phyloP scores from a whole-genome alignment of 2,888 invertebrate genomes.

The Conistra vaccinii region DNA sequence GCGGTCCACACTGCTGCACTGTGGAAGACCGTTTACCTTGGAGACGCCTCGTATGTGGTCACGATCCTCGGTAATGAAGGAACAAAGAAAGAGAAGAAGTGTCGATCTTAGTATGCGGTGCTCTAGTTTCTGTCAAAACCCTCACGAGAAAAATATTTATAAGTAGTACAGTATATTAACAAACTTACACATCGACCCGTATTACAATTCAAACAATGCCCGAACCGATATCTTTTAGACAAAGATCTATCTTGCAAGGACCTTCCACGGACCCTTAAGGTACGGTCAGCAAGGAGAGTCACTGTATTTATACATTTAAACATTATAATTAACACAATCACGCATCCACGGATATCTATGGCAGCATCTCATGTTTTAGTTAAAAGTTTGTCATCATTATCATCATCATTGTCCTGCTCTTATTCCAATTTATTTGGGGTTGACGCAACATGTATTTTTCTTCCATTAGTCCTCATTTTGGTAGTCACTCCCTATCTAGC shows the following conservation, averaged over 20 bases:
- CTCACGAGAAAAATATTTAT: not conserved
- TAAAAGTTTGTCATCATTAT: not conserved
- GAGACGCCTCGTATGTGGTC: no score
- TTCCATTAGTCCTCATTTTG: not conserved
- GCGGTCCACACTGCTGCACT: no score
- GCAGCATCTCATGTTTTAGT: not conserved
- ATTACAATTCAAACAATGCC: conserved; percentile 26
- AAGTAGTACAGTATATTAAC: no score
- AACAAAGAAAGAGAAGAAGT: no score
- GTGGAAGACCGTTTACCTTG: no score
- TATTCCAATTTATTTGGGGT: not conserved
- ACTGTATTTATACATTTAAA: not conserved
- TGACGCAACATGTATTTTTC: no score
- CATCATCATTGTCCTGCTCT: not conserved
- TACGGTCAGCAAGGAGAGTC: not conserved
- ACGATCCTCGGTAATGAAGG: no score
- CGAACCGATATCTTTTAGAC: conserved; percentile 22
- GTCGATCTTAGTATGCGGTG: not conserved
- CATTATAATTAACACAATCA: not conserved
- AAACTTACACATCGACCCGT: not conserved
- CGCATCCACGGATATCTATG: no score
- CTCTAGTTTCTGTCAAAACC: not conserved
- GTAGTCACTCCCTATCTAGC: not conserved
- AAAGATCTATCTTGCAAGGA: conserved; percentile 10
- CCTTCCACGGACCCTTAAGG: not conserved